Percentiles rank a stretch among this genome's conserved stretches.
Conservation (phyloP, 2,797 vertebrate species). For the Chiloscyllium punctatum region DNA sequence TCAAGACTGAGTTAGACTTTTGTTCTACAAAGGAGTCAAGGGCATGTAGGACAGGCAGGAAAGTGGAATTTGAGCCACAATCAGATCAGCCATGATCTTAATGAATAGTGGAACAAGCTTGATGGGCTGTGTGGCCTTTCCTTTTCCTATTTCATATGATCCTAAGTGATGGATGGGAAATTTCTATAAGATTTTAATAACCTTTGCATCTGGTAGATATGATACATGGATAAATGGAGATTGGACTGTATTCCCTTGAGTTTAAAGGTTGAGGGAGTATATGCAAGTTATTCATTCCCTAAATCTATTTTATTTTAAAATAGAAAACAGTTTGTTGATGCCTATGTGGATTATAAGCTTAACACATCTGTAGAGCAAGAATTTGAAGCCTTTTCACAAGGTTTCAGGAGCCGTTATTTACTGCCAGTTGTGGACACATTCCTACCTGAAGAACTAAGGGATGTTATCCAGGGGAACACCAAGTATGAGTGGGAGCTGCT, state of each 20-base stretch:
- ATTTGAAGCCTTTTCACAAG: slow-evolving; percentile 48
- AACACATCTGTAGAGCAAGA: slow-evolving; percentile 48
- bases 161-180: too few relatives aligned
- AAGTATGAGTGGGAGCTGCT: slow-evolving; percentile 52
- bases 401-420: slow-evolving; percentile 47
- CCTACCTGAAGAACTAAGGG: slow-evolving; percentile 52
- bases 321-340: slow-evolving; percentile 59
- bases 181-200: neutral
- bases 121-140: neutral
- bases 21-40: too few relatives aligned
- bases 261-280: too few relatives aligned
- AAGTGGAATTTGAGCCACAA: too few relatives aligned
- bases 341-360: slow-evolving; percentile 54
- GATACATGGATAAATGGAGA: too few relatives aligned
- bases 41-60: too few relatives aligned
- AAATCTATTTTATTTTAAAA: slow-evolving; percentile 31
- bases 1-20: too few relatives aligned
- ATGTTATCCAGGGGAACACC: slow-evolving; percentile 47
- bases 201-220: too few relatives aligned
- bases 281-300: neutral
- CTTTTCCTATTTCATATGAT: too few relatives aligned
- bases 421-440: slow-evolving; percentile 48
- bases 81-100: too few relatives aligned
- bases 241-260: too few relatives aligned
- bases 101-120: neutral